phyloP scores from a whole-genome alignment of 1,140 invertebrate genomes.

The Apolygus lucorum region DNA sequence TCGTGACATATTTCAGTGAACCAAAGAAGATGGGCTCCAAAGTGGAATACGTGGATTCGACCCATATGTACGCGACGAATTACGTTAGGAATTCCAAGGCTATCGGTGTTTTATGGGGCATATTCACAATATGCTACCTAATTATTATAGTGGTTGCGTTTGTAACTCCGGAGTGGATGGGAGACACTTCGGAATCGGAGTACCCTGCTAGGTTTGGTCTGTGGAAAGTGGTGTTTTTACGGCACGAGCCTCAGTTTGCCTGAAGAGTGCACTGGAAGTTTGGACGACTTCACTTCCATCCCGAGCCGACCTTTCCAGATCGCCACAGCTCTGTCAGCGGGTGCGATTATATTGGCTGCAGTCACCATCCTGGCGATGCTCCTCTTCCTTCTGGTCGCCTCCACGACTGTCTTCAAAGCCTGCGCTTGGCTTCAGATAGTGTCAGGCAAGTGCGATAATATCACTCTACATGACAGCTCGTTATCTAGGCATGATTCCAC shows the following conservation, averaged over 20 bases:
- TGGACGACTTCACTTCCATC: slow-evolving; percentile 76
- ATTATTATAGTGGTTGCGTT: slow-evolving; percentile 92
- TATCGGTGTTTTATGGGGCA: slow-evolving; percentile 91
- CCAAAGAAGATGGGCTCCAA: slow-evolving; percentile 64
- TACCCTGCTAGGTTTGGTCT: slow-evolving; percentile 84
- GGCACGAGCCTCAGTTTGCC: slow-evolving; percentile 37
- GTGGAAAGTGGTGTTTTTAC: slow-evolving; percentile 72
- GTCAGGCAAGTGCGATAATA: slow-evolving; percentile 57
- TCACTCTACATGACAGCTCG: not conserved
- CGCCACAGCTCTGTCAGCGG: slow-evolving; percentile 78
- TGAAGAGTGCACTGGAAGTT: slow-evolving; percentile 68
- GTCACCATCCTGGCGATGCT: slow-evolving; percentile 80
- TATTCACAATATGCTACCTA: slow-evolving; percentile 92
- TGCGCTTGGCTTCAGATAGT: slow-evolving; percentile 89
- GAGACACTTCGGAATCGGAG: slow-evolving; percentile 58
- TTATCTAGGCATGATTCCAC: not conserved
- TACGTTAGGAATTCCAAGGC: slow-evolving; percentile 94
- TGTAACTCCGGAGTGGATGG: slow-evolving; percentile 92
- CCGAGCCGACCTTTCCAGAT: slow-evolving; percentile 68
- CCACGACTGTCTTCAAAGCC: slow-evolving; percentile 86
- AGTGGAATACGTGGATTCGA: slow-evolving; percentile 81
- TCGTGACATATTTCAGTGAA: not conserved
- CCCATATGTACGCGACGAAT: slow-evolving; percentile 81
- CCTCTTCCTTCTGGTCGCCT: slow-evolving; percentile 87
- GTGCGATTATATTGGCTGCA: slow-evolving; percentile 74